These are phyloP conservation scores for Rhea pennata DNA, from an alignment of 2,113 vertebrate species.

Conservation along the genomic window DNA sequence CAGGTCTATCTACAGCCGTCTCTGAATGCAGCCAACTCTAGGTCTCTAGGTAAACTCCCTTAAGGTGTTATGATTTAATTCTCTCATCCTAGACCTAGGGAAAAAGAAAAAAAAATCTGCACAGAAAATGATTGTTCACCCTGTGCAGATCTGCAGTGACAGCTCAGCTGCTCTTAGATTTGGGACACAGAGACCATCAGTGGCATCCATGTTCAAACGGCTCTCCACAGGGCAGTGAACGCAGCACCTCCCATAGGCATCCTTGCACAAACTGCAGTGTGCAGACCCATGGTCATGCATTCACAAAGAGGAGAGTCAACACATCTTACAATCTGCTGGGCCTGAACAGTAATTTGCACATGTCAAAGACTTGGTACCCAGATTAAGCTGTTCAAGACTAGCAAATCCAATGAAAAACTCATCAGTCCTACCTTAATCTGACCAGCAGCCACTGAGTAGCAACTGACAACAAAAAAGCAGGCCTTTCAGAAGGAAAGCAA, in stretches of 20 bases:
- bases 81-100: background rate
- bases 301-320: background rate
- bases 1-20: background rate
- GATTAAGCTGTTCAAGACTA: background rate
- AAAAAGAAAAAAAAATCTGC: background rate
- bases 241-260: background rate
- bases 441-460: background rate
- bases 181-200: background rate
- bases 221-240: background rate
- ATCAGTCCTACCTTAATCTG: background rate
- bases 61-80: background rate
- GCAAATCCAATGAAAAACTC: background rate
- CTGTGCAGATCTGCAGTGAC: background rate
- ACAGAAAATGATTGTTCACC: background rate
- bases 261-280: background rate
- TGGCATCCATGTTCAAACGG: background rate
- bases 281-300: background rate
- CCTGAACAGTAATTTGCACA: background rate
- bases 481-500: background rate
- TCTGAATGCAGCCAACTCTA: background rate
- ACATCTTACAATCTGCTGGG: fast-evolving
- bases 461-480: background rate
- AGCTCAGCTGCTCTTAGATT: background rate
- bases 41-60: background rate
- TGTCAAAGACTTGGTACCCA: background rate